A percentile compares a stretch with the other conserved stretches of the same genome.
These are phyloP conservation scores for Diaperis boleti DNA, from an alignment of 2,888 invertebrate genomes.

Conservation along the genomic window DNA sequence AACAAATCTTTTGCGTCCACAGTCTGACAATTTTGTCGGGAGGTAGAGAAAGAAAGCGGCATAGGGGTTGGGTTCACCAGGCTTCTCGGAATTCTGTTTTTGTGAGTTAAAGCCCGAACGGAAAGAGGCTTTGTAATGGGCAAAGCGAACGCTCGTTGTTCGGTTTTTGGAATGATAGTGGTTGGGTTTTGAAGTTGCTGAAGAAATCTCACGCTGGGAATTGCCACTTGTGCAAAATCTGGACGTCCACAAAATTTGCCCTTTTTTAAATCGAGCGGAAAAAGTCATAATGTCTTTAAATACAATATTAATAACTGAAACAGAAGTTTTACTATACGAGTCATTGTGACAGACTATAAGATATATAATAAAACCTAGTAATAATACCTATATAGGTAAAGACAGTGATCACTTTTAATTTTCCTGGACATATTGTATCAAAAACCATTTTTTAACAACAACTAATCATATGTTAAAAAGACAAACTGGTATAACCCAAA, in stretches of 20 bases:
- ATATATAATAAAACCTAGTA: too few relatives aligned
- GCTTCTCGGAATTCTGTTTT: slow-evolving; percentile 29
- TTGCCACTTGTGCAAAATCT: not conserved
- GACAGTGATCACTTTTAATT: too few relatives aligned
- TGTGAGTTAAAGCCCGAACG: slow-evolving; percentile 22
- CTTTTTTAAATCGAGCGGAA: too few relatives aligned
- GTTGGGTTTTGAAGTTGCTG: slow-evolving; percentile 1
- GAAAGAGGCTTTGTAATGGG: slow-evolving; percentile 29
- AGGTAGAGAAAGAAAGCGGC: slow-evolving; percentile 23
- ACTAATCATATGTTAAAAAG: too few relatives aligned
- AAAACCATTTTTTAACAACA: too few relatives aligned
- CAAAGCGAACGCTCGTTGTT: slow-evolving; percentile 13
- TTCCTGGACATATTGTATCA: too few relatives aligned
- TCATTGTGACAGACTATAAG: too few relatives aligned
- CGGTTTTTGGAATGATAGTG: slow-evolving; percentile 9
- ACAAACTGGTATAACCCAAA: too few relatives aligned
- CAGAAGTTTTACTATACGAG: too few relatives aligned
- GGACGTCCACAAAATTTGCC: not conserved
- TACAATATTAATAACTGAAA: too few relatives aligned
- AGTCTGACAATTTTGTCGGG: not conserved
- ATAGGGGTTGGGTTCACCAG: slow-evolving; percentile 13
- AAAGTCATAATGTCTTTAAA: too few relatives aligned
- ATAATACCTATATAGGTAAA: too few relatives aligned
- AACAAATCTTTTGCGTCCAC: slow-evolving; percentile 25
- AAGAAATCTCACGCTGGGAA: slow-evolving; percentile 1